A percentile compares a stretch with the other conserved stretches of the same genome.
Conservation (phyloP, 2,888 invertebrate genomes). For the Eristalinus aeneus region DNA sequence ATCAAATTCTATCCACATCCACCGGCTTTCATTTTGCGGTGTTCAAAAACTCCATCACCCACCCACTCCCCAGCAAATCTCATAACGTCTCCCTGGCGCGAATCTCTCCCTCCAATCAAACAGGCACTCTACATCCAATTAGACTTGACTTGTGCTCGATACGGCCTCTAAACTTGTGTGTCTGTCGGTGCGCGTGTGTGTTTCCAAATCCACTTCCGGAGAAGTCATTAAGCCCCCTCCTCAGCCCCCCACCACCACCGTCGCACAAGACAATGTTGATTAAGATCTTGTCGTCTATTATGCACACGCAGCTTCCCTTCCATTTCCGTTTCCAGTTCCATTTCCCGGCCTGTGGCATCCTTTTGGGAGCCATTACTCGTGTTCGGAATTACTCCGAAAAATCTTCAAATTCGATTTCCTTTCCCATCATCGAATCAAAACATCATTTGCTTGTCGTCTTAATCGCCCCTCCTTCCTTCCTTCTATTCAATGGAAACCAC, state of each 20-base stretch:
- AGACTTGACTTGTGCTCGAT: neutral
- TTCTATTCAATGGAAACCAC: neutral
- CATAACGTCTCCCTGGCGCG: neutral
- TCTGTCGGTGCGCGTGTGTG: neutral
- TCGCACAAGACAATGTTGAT: conserved; percentile 20
- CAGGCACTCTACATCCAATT: neutral
- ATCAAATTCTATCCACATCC: neutral
- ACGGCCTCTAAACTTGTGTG: neutral
- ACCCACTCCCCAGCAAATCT: neutral
- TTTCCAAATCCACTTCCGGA: neutral
- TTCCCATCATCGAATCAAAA: conserved; percentile 42
- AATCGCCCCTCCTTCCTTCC: neutral
- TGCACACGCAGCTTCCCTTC: neutral
- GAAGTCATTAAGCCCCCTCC: conserved; percentile 15
- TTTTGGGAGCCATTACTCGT: conserved; percentile 35
- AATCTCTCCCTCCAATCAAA: neutral
- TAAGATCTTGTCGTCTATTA: conserved; percentile 15
- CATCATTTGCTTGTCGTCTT: conserved; percentile 28
- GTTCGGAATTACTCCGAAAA: conserved; percentile 2
- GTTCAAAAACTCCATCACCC: neutral
- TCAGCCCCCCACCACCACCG: neutral
- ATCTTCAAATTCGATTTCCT: conserved; percentile 49
- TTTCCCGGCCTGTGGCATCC: neutral
- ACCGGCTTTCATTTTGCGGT: no score
- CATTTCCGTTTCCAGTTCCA: conserved; percentile 1